Base-by-base conservation (phyloP, 2,888 invertebrate species). In the Tubiluchus corallicola region DNA sequence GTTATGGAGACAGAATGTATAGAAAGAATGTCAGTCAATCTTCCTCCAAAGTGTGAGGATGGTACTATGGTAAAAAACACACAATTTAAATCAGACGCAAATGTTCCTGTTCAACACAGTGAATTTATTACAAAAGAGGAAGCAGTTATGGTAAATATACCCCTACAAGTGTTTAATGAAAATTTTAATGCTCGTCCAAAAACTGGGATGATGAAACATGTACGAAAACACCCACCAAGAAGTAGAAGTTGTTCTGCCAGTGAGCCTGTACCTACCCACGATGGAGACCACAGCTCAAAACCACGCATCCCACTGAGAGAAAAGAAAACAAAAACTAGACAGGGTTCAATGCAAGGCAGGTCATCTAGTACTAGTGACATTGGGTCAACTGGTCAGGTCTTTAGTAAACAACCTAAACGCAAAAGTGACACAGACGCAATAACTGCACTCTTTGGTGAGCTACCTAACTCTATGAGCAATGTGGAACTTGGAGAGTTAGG, bases 181-280 rank as follows among this genome's bases (percentile, higher is more conserved):
- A 29, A n/a, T 9, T 9, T 29, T n/a, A n/a, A 29, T n/a, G 29
- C 29, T 29, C 29, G 29, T 9, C 29, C 29, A 9, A 29, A 29
- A n/a, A 29, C 29, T 9, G 29, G 29, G 9, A 29, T 29, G 29
- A 29, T 29, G 29, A 29, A 29, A 29, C 29, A 29, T n/a, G 29
- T 29, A n/a, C 29, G 29, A n/a, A 29, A 29, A n/a, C 29, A 29
- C n/a, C 29, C 29, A n/a, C 29, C 29, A n/a, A 29, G n/a, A n/a
- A 29, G n/a, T 29, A 29, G n/a, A n/a, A n/a, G n/a, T n/a, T n/a
- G n/a, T n/a, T n/a, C n/a, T n/a, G n/a, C n/a, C n/a, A n/a, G n/a
- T n/a, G n/a, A n/a, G n/a, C n/a, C n/a, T n/a, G n/a, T n/a, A n/a
- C 9, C 9, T 9, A n/a, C n/a, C 9, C 29, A 29, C 29, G 9